Conservation (phyloP, 2,888 invertebrate species). For the Tuberolachnus salignus region DNA sequence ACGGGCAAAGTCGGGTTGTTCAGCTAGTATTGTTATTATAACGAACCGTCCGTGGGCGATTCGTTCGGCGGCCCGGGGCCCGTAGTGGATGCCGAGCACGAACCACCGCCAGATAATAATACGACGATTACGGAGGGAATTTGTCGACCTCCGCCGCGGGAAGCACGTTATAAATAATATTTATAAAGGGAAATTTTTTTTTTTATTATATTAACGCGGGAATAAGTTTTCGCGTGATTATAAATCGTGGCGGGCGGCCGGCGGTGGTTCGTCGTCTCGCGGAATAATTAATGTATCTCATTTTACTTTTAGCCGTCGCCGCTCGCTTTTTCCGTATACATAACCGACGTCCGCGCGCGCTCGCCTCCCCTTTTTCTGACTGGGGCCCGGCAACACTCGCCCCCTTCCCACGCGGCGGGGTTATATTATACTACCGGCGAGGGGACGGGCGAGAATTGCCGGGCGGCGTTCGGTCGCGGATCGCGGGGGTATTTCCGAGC, state of each 20-base stretch:
- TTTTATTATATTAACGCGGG: constrained; percentile 23
- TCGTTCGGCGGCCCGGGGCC: neutral
- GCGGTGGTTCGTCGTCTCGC: constrained; percentile 57
- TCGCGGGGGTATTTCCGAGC: constrained; percentile 56
- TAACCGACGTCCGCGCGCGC: constrained; percentile 1
- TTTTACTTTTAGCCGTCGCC: constrained; percentile 59
- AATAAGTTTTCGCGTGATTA: constrained; percentile 31
- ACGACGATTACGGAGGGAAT: no score
- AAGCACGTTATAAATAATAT: no score
- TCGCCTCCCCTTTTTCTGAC: neutral
- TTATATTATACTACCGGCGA: no score
- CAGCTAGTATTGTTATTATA: no score
- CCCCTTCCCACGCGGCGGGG: neutral
- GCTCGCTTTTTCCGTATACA: constrained; percentile 56
- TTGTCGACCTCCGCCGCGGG: constrained; percentile 11
- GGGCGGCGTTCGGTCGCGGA: neutral
- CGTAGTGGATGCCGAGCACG: no score
- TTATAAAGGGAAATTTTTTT: neutral
- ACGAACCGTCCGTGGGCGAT: neutral
- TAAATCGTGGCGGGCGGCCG: neutral
- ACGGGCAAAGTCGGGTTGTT: no score
- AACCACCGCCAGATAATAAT: no score
- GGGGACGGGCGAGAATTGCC: neutral
- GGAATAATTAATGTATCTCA: constrained; percentile 60
- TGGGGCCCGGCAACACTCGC: constrained; percentile 6